Conservation (phyloP, 2,888 invertebrate species). For the Phoenoteleia sp. region DNA sequence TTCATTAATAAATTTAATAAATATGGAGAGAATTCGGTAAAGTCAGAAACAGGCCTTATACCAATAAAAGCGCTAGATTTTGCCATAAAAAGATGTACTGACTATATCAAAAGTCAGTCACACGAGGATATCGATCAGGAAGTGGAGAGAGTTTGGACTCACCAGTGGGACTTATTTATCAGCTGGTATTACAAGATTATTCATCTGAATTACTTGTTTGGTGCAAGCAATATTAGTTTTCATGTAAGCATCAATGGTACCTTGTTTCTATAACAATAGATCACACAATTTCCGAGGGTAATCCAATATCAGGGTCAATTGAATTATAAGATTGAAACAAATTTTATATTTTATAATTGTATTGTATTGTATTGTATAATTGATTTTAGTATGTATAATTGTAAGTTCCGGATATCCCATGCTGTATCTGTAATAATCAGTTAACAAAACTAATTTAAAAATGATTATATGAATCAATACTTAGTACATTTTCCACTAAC, state of each 20-base stretch:
- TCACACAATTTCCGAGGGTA: too few species aligned
- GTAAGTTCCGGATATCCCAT: too few species aligned
- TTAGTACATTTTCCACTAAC: too few species aligned
- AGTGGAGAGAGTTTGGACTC: constrained; percentile 92
- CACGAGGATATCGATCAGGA: constrained; percentile 93
- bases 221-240: constrained; percentile 80
- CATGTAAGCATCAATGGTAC: constrained; percentile 82
- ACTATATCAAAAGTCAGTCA: constrained; percentile 91
- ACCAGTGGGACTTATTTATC: constrained; percentile 96
- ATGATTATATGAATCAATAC: too few species aligned
- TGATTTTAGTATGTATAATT: too few species aligned
- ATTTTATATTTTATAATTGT: too few species aligned
- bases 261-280: too few species aligned
- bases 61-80: constrained; percentile 93
- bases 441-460: too few species aligned
- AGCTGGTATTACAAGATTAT: constrained; percentile 89
- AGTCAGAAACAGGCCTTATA: constrained; percentile 89
- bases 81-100: constrained; percentile 92
- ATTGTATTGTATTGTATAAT: too few species aligned
- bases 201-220: constrained; percentile 84
- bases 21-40: constrained; percentile 88
- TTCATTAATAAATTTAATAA: constrained; percentile 89
- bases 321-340: too few species aligned
- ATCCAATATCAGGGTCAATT: too few species aligned
- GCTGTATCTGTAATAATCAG: too few species aligned